Evolutionary conservation across 2,113 vertebrate species (phyloP).

Genomic region (Callipepla squamata): DNA sequence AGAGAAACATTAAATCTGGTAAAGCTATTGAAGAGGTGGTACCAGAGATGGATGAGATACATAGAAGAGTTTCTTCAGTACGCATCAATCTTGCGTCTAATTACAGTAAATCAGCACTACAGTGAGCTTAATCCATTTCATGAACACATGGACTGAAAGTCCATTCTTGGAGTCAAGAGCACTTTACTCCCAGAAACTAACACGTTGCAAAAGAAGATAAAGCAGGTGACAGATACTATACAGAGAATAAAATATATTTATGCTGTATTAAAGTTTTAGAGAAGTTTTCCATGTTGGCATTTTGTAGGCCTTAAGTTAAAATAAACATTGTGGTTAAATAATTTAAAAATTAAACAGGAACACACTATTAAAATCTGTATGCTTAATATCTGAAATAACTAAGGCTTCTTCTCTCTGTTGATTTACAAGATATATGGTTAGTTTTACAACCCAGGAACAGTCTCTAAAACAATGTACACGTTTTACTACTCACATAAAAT

Average conservation of each 20-base stretch:
- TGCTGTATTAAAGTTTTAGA: not conserved
- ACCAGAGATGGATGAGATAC: not conserved
- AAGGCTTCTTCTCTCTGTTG: slow-evolving; percentile 5
- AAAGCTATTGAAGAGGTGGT: not conserved
- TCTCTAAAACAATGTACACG: slow-evolving; percentile 45
- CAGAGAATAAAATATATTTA: not conserved
- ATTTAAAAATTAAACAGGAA: slow-evolving; percentile 49
- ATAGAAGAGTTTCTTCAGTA: not conserved
- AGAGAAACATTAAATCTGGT: not conserved
- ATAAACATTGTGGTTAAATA: slow-evolving; percentile 18
- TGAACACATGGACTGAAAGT: not conserved
- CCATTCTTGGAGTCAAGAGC: not conserved
- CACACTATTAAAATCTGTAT: not conserved
- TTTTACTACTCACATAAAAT: slow-evolving; percentile 56
- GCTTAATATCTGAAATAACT: slow-evolving; percentile 2
- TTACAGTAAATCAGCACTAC: not conserved
- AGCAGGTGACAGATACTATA: not conserved
- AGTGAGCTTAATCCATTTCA: not conserved
- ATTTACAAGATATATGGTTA: slow-evolving; percentile 29
- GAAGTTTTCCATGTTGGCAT: not conserved
- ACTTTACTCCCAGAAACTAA: not conserved
- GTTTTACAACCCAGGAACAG: slow-evolving; percentile 30
- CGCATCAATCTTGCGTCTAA: not conserved
- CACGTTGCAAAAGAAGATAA: not conserved
- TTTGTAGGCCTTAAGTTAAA: not conserved